Evolutionary conservation across 2,113 vertebrate genomes (phyloP), one percentile per base, ranked within the genome.

Genomic region (Australoheros scitulus): DNA sequence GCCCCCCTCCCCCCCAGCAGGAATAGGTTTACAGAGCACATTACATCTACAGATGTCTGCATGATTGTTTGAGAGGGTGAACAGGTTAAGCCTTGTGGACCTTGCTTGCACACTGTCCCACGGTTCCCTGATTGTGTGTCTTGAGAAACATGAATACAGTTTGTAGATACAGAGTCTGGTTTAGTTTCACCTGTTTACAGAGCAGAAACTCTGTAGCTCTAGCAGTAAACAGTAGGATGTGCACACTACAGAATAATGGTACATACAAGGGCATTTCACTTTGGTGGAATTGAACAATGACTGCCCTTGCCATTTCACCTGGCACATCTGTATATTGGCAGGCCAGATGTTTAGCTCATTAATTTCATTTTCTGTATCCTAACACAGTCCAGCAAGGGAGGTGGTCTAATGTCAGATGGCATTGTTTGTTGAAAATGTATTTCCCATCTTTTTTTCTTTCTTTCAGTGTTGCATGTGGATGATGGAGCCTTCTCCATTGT

Each of bases 181-280:
- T 43, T 82, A 72, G 60, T 70, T 59, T 14, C 36, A 24, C 29
- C 52, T 43, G 70, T 79, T 65, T 55, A 55, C 47, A 75, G 50
- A 52, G 55, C 74, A 76, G 77, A 81, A 81, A 75, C 59, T 82
- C 43, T 41, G 64, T 77, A 91, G 90, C 91, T 84, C 91, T 90
- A 91, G 90, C 81, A 84, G 80, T 80, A 79, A 60, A 79, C 78
- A 61, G 76, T 79, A 84, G 82, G 41, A 57, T 87, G 79, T 87
- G 61, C 64, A 89, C 88, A 88, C 85, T 86, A 89, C 84, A 72
- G 34, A 43, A 20, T 34, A 77, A 81, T 41, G 80, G 85, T 90
- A 89, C 86, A 78, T 72, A 78, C 15, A 77, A 10, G 57, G 77
- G 77, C 80, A 79, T 87, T 90, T 76, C 20, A 65, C 3, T 77